Evolutionary conservation across 2,797 vertebrate species (phyloP), one percentile per base, ranked within the genome.

Genomic region (Cirrhinus molitorella): DNA sequence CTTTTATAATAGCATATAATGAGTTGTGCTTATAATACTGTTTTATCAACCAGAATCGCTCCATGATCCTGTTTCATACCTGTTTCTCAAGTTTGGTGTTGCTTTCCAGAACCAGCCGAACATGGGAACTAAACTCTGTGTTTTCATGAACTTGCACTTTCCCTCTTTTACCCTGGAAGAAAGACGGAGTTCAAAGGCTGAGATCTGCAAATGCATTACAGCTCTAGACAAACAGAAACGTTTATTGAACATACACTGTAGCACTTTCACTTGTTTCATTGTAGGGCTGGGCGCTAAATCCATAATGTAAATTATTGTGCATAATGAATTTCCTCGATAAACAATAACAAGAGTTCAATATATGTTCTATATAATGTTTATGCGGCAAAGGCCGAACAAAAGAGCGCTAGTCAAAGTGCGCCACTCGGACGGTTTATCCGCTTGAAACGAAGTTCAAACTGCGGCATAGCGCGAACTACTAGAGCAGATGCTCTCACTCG

Each of bases 71-170:
- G 23, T n/a, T 67, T 70, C 49, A 17, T 91, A 97, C 97, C 95
- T 95, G 94, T 86, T 96, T 93, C 86, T 97, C 96, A 85, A 98
- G 16, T 34, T 66, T 92, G 68, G 89, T 87, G 85, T 96, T 98
- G 91, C 94, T 97, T 86, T 94, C 94, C 90, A 97, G 92, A 85
- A 98, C 94, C 81, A 96, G 94, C 73, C 96, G 94, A 92, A 97
- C 94, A 88, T 97, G 97, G 68, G 95, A 95, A 80, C 87, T 94
- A 80, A 97, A 89, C 65, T 95, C 95, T 0, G 88, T 59, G 9
- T 94, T 93, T 85, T 97, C 96, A 17, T 98, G 97, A 75, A 94
- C 91, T 23, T 93, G 92, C 81, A 97, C 91, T 34, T 91, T 93
- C 2, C 87, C 89, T 92, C 95, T 93, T 92, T 96, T 97, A 75